Base-by-base conservation (phyloP, 2,888 invertebrate genomes). In the Zootermopsis nevadensis region DNA sequence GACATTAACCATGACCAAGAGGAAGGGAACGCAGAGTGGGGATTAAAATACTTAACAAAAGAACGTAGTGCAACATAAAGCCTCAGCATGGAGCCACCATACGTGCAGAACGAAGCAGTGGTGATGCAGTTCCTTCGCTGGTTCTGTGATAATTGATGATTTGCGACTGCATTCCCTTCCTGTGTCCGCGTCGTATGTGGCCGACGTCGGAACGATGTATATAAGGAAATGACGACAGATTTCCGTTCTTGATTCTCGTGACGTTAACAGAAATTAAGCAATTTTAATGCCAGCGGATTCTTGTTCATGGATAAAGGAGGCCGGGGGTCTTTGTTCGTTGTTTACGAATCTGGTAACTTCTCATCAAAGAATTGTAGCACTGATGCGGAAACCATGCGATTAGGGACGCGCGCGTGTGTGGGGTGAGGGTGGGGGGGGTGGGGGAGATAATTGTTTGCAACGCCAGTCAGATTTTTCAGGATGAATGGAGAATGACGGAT, bases 351-450 rank as follows among this genome's bases (percentile, higher is more conserved):
- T 19, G 4, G 22, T 33, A 69, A 31, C 12, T 69, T 69, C 30
- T 69, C 35, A 69, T 69, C 19, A 77, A 76, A 76, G 60, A 80
- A 60, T 74, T 53, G 42, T 66, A 48, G 74, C 48, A 81, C 53
- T 83, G 77, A 55, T 53, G 66, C 38, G 83, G 83, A 83, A 83
- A 81, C 77, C 76, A 76, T 31, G 66, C 81, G 80, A 83, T 81
- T 83, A 81, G 69, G 42, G 42, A 30, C 81, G 79, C 24, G 53
- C 24, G n/a, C n/a, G n/a, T n/a, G n/a, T n/a, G n/a, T n/a, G n/a
- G n/a, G n/a, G n/a, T n/a, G n/a, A n/a, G n/a, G n/a, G n/a, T n/a
- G n/a, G n/a, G n/a, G n/a, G n/a, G n/a, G 77, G 10, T 22, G 48
- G 77, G 77, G 77, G 42, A 76, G 4, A 6, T 55, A 55, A 38